These are phyloP conservation scores for Pangasius macronema DNA, from an alignment of 2,797 vertebrate genomes.

Conservation along the genomic window DNA sequence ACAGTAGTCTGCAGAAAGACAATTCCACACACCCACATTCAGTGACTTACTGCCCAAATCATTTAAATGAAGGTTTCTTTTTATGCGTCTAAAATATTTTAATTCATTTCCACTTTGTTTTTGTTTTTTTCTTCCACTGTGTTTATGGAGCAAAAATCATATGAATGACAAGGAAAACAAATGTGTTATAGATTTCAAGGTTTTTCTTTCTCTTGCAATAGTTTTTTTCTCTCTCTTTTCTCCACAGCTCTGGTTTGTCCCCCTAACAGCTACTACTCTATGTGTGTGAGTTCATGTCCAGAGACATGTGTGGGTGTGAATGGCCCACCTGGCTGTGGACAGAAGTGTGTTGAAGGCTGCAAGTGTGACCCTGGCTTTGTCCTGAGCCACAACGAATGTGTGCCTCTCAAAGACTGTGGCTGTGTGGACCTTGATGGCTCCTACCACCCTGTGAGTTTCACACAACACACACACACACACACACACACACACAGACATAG, in stretches of 20 bases:
- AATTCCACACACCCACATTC: not conserved
- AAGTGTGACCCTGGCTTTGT: conserved; percentile 77
- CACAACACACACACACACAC: not conserved
- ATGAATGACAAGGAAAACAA: not conserved
- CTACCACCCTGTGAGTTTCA: conserved; percentile 76
- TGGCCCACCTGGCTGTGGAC: conserved; percentile 65
- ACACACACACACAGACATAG: not conserved
- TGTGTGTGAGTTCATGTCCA: conserved; percentile 75
- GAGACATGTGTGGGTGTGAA: conserved; percentile 71
- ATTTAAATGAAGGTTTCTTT: not conserved
- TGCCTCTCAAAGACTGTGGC: conserved; percentile 76
- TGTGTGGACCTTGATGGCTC: conserved; percentile 68
- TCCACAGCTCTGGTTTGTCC: conserved; percentile 76
- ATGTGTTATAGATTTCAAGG: not conserved
- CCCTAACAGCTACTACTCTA: conserved; percentile 77
- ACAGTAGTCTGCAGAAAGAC: not conserved
- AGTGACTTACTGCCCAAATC: not conserved
- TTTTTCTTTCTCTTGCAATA: not conserved
- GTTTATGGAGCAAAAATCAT: too few relatives aligned
- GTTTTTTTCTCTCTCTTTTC: not conserved
- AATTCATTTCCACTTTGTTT: not conserved
- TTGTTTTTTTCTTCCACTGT: too few relatives aligned
- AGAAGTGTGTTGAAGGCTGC: conserved; percentile 79
- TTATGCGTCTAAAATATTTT: not conserved
- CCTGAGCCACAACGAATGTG: conserved; percentile 77